phyloP scores from a whole-genome alignment of 2,113 vertebrate species.

The Anoura caudifer region DNA sequence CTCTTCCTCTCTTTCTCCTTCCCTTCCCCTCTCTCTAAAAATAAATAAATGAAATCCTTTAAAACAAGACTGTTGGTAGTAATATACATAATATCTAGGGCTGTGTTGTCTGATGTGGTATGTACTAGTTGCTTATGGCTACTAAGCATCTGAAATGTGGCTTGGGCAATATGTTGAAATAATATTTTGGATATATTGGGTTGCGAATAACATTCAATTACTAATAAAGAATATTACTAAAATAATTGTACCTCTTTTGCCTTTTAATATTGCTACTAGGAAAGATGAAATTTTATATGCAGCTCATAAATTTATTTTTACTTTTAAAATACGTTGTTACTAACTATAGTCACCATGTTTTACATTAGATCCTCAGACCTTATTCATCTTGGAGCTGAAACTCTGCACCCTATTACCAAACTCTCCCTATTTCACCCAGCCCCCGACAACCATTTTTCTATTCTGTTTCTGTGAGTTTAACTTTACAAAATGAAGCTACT shows the following conservation, averaged over 20 bases:
- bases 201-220: not conserved
- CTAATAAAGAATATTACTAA: not conserved
- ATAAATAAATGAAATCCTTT: no score
- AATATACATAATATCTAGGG: not conserved
- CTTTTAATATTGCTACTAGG: not conserved
- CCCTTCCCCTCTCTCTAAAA: no score
- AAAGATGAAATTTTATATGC: not conserved
- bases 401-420: not conserved
- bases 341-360: not conserved
- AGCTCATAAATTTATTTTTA: not conserved
- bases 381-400: not conserved
- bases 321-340: not conserved
- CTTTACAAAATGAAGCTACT: not conserved
- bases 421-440: not conserved
- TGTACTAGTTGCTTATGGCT: not conserved
- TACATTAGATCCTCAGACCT: not conserved
- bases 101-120: not conserved
- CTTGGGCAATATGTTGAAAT: not conserved
- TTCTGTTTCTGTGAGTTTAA: not conserved
- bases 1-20: no score
- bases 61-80: not conserved
- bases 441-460: not conserved
- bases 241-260: not conserved
- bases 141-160: not conserved
- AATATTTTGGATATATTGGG: not conserved